These are phyloP conservation scores for Eudyptes chrysolophus DNA, from an alignment of 2,113 vertebrate genomes.

Conservation along the genomic window DNA sequence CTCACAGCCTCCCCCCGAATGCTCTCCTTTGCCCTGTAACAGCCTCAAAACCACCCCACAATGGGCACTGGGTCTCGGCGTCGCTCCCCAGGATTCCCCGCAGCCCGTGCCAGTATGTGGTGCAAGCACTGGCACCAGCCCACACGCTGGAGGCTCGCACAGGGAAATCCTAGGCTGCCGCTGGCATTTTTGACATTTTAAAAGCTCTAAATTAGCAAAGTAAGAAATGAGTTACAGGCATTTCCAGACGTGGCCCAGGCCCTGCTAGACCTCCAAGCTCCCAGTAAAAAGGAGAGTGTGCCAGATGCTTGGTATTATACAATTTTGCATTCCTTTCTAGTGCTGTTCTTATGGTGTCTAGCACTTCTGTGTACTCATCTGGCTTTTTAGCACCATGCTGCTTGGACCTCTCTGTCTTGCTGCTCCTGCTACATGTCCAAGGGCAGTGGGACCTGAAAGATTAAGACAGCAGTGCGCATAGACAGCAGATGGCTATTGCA, in stretches of 20 bases:
- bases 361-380: not conserved
- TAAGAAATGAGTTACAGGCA: conserved; percentile 13
- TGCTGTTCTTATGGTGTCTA: not conserved
- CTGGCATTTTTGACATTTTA: not conserved
- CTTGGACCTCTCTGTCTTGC: not conserved
- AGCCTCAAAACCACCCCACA: not conserved
- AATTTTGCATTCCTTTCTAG: not conserved
- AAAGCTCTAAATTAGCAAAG: conserved; percentile 6
- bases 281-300: not conserved
- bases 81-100: not conserved
- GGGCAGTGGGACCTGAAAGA: not conserved
- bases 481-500: conserved; percentile 49
- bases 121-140: not conserved
- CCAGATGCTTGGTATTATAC: not conserved
- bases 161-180: not conserved
- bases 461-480: not conserved
- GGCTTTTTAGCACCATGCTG: not conserved
- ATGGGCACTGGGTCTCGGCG: accelerated
- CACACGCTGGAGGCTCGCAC: not conserved
- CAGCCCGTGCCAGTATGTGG: accelerated
- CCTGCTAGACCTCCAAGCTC: not conserved
- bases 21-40: not conserved
- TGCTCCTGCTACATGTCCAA: not conserved
- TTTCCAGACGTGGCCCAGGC: not conserved
- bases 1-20: not conserved